Base-by-base conservation (phyloP, 2,888 invertebrate species). In the Erynnis tages region DNA sequence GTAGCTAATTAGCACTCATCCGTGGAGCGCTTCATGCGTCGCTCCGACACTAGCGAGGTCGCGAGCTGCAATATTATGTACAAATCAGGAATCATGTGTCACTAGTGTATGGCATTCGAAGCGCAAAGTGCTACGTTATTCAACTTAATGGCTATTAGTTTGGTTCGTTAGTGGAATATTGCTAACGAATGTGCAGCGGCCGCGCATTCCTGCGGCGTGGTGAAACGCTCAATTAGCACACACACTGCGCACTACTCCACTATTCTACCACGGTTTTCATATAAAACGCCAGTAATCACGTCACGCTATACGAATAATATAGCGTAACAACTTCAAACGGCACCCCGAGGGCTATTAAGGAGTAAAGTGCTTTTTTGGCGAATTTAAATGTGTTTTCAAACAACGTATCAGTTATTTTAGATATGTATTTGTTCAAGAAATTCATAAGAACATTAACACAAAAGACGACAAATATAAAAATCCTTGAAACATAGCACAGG, bases 141-240 rank as follows among this genome's bases (percentile, higher is more conserved):
- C 82, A 82, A 84, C 75, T 83, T 84, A 85, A 87, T 82, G 84
- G 82, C 85, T 84, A 86, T 87, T 86, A 87, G 85, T 84, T 84
- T 78, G 83, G 85, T 88, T 88, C 87, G 88, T 87, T 88, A 88
- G 85, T 72, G 81, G 84, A 84, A 87, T 86, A 88, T 86, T 82
- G 86, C 85, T 86, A 86, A 88, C 86, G 87, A 87, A 82, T 83
- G 83, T 82, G 80, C 71, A 79, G 73, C 74, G 66, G 73, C 64
- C 75, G 76, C 76, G 79, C 73, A 69, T 76, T 76, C 71, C 74
- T 66, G 63, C 66, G 68, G 69, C 69, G 67, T 69, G 73, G 69
- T 79, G 77, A 82, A 84, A 82, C 77, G 78, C 79, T 80, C 82
- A 86, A 85, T 86, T 83, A 85, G 78, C 76, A 77, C 76, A 73